Evolutionary conservation across 2,888 invertebrate genomes (phyloP).

Genomic region (Ommatoiulus sabulosus): DNA sequence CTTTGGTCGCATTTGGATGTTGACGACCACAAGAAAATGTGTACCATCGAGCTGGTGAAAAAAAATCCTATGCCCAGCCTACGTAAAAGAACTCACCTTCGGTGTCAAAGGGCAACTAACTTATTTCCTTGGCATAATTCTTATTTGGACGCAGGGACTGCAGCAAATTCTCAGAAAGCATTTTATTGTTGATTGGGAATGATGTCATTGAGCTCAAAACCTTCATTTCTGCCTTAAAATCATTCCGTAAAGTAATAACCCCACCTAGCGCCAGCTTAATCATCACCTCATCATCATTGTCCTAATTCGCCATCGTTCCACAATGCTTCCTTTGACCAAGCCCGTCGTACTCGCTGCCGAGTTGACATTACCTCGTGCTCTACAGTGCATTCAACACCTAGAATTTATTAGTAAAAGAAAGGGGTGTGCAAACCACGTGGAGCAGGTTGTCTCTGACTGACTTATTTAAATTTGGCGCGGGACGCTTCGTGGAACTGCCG

Average conservation of each 20-base stretch:
- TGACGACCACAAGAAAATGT: not conserved
- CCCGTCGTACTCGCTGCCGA: not conserved
- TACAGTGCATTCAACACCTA: not conserved
- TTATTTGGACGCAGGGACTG: not conserved
- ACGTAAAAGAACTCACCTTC: not conserved
- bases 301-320: slow-evolving; percentile 34
- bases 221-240: slow-evolving; percentile 41
- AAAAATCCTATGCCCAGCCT: not conserved
- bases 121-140: slow-evolving; percentile 6
- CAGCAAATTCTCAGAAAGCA: not conserved
- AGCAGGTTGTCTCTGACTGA: not conserved
- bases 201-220: slow-evolving; percentile 41
- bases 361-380: not conserved
- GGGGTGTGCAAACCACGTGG: not conserved
- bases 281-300: slow-evolving; percentile 41
- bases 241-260: slow-evolving; percentile 24
- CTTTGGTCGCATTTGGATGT: not conserved
- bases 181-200: slow-evolving; percentile 45
- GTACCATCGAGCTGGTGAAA: not conserved
- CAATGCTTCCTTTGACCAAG: slow-evolving; percentile 18
- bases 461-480: slow-evolving; percentile 25
- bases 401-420: not conserved
- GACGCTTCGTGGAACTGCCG: not conserved
- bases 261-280: slow-evolving; percentile 11
- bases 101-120: slow-evolving; percentile 41